A percentile compares a stretch with the other conserved stretches of the same genome.
Conservation (phyloP, 1,140 invertebrate species). For the Rhagoletis pomonella region DNA sequence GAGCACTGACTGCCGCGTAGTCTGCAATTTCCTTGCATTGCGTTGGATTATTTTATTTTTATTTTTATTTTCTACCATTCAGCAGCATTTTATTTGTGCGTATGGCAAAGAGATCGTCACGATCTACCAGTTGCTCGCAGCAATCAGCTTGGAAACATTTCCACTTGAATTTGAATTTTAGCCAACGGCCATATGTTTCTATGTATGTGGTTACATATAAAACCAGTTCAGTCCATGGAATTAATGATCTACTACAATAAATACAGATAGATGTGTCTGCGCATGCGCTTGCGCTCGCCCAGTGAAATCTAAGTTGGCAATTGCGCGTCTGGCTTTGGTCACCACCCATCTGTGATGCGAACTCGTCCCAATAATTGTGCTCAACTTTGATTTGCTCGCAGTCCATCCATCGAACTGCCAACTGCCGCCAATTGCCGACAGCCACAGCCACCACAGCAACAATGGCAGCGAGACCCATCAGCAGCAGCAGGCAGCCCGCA, state of each 20-base stretch:
- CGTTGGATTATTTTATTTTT: not conserved
- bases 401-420: constrained; percentile 21
- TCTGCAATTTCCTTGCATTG: constrained; percentile 14
- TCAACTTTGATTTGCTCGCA: constrained; percentile 48
- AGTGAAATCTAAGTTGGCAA: constrained; percentile 42
- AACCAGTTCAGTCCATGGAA: constrained; percentile 1
- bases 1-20: not conserved
- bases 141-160: constrained; percentile 8
- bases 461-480: not conserved
- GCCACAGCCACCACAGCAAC: not conserved
- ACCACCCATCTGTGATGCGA: constrained; percentile 3
- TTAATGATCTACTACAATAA: constrained; percentile 43
- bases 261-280: not conserved
- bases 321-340: not conserved
- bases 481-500: constrained; percentile 10
- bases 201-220: constrained; percentile 55
- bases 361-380: constrained; percentile 28
- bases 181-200: constrained; percentile 55
- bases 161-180: constrained; percentile 43
- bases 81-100: constrained; percentile 53
- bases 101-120: constrained; percentile 62
- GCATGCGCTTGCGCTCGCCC: constrained; percentile 2
- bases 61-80: not conserved
- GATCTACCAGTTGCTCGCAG: constrained; percentile 56
- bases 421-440: not conserved